These are phyloP conservation scores for Parnassius orleans DNA, from an alignment of 2,888 invertebrate genomes.

Conservation along the genomic window DNA sequence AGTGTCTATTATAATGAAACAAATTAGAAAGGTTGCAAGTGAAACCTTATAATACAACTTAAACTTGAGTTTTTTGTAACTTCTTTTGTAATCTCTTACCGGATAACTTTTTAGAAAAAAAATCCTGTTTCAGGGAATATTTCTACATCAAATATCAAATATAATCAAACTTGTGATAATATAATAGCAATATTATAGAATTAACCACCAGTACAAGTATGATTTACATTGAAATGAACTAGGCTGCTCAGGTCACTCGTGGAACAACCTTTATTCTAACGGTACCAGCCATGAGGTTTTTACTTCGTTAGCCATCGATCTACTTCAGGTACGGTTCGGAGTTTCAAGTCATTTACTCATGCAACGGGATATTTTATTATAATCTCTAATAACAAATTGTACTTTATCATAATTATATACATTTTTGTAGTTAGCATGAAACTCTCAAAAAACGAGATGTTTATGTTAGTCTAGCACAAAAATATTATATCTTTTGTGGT, in stretches of 20 bases:
- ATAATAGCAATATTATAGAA: not conserved
- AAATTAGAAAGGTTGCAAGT: slow-evolving; percentile 7
- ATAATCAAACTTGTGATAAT: no score
- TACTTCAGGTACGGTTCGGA: slow-evolving; percentile 24
- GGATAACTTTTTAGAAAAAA: no score
- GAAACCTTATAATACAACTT: slow-evolving; percentile 4
- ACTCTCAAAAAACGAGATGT: no score
- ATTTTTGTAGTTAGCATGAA: no score
- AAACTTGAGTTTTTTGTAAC: no score
- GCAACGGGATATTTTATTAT: slow-evolving; percentile 5
- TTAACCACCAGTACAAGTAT: not conserved
- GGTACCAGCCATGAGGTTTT: slow-evolving; percentile 44
- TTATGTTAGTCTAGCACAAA: no score
- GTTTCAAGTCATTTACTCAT: slow-evolving; percentile 6
- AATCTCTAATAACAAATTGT: no score
- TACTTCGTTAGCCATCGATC: slow-evolving; percentile 37
- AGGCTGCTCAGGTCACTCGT: slow-evolving; percentile 35
- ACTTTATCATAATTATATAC: no score
- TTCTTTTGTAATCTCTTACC: no score
- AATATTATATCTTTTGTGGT: no score
- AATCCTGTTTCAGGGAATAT: no score
- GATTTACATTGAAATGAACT: slow-evolving; percentile 22
- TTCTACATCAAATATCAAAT: no score
- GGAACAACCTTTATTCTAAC: slow-evolving; percentile 46
- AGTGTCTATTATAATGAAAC: not conserved